Base-by-base conservation (phyloP, 2,797 vertebrate genomes). In the Taenioides sp. region DNA sequence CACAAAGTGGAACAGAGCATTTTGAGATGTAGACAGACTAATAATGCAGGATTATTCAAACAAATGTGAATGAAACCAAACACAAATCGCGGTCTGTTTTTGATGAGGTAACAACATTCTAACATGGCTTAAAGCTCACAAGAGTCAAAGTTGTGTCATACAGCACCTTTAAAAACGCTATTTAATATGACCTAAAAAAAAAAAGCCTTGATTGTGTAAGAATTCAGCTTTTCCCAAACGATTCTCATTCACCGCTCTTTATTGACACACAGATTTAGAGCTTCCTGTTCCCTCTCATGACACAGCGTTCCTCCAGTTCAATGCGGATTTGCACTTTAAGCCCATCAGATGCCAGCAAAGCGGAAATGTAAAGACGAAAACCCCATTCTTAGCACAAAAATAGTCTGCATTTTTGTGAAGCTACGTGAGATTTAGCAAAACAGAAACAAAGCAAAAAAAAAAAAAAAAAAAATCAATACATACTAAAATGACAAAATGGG, bases 401-500 rank as follows among this genome's bases (percentile, higher is more conserved):
- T 20, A 55, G 10, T 14, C 6, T 0, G 28, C 22, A 18, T 59
- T 47, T 62, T 43, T 47, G 31, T 5, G 18, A 37, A 67, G 49
- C 65, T 18, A 5, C 4, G 11, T 23, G 71, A 62, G 22, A 71
- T 65, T 22, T 60, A 63, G 43, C n/a, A 74, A 72, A 28, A 69
- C 43, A 37, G 34, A 74, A 77, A 67, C 49, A 54, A 66, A 61
- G 25, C 68, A 17, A 6, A 61, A 61, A 20, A 25, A 11, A 58
- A 11, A 25, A 14, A 55, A 63, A 10, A 17, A 28, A n/a, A 74
- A 50, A 62, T 64, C 47, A 65, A 10, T 75, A 25, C 28, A 34
- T 55, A 37, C 55, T 37, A 62, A 31, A 37, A 28, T 31, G 27
- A 23, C 71, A 58, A 22, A 49, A 23, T 3, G 31, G 17, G 34